Base-by-base conservation (phyloP, 2,797 vertebrate species). In the Propithecus deckenii region DNA sequence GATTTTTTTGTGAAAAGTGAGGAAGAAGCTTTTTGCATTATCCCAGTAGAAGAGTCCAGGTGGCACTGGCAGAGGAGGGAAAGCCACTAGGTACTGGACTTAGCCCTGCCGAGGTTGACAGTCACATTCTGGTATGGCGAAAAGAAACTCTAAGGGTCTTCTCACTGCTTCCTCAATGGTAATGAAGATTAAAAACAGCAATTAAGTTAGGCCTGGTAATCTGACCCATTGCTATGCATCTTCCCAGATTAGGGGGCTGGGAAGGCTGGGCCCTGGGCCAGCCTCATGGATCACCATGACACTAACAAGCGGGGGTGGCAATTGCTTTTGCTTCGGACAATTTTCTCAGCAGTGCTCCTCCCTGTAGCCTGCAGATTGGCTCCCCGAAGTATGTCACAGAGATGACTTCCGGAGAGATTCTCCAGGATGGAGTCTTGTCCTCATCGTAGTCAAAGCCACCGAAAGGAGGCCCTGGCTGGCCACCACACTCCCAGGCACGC, bases 161-260 rank as follows among this genome's bases (percentile, higher is more conserved):
- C 91, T 93, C 91, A 79, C 72, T 46, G 4, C 75, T 97, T 84
- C 78, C 57, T 94, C 79, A 91, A 35, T 67, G 96, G 81, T 96
- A 95, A 97, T 96, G 95, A 96, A 97, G 97, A 98, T 98, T 97
- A 97, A 98, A 98, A 98, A 95, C 95, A 98, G 96, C 97, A 98
- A 96, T 98, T 98, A 98, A 79, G 80, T 97, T 86, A 67, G 87
- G 89, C 57, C 97, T 93, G 50, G 87, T 95, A 97, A 97, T 98
- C 97, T 97, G 92, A 97, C 93, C 96, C 97, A 96, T 97, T 96
- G 94, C 90, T 94, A 98, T 98, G 96, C 97, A 98, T 98, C 98
- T 97, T 97, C 93, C 20, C 65, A 94, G 92, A 98, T 98, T 97
- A 97, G 95, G 94, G 84, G 92, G 97, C 76, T 75, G 95, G 97